Base-by-base conservation (phyloP, 2,888 invertebrate genomes). In the Epicampocera succincta region DNA sequence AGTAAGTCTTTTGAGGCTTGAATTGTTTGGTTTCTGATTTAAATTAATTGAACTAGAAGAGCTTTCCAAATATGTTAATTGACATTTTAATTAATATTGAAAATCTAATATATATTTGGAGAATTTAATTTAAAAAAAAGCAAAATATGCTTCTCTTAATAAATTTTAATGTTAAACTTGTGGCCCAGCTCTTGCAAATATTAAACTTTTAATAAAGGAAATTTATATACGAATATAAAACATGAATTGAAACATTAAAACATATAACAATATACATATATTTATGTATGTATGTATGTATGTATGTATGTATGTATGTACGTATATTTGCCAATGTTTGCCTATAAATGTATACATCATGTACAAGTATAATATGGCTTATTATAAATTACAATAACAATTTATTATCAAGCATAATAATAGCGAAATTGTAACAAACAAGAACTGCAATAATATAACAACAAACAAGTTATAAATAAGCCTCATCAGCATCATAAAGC, bases 311-410 rank as follows among this genome's bases (percentile, higher is more conserved):
- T 33, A 33, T 6, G 33, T 8, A 6, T 33, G 33, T 33, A 33
- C 33, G 8, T 33, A 5, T 33, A 33, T 8, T 33, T 33, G 8
- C 33, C 8, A 9, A 9, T 9, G 3, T 46, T 21, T 15, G 4
- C 17, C 1, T 40, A 42, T 33, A 76, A 46, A 21, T n/a, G n/a
- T n/a, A n/a, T 56, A 56, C 44, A 33, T 54, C 33, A 61, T 56
- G 40, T 52, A 44, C 17, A 52, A 38, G 25, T 68, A 44, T 63
- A 60, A 73, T 74, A 71, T 69, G 46, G 69, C 83, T 74, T 77
- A 83, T 83, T 80, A 80, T 80, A 72, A 78, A 78, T 77, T 75
- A 83, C 77, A 83, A 83, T 83, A 80, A 80, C 83, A 80, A 83
- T 75, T 83, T 74, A 83, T 83, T 80, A 82, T 74, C 65, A 74